phyloP scores from a whole-genome alignment of 2,888 invertebrate species.

The Nomada fucata region DNA sequence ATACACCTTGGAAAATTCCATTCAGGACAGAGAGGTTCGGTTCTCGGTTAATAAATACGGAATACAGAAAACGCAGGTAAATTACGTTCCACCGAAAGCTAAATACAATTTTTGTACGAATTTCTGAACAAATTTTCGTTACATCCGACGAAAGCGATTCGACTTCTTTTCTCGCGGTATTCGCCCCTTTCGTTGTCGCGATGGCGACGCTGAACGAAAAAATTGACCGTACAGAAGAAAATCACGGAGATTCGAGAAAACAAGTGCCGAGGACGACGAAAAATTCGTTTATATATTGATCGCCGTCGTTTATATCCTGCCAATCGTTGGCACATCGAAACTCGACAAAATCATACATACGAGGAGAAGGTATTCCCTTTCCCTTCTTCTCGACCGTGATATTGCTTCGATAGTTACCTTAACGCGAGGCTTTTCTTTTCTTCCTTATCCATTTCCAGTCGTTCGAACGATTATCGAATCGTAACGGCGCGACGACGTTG shows the following conservation, averaged over 20 bases:
- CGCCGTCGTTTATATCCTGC: conserved; percentile 29
- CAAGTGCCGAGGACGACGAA: conserved; percentile 5
- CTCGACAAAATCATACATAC: conserved; percentile 34
- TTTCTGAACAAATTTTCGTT: not conserved
- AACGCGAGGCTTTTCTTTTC: not conserved
- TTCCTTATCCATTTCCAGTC: too few relatives aligned
- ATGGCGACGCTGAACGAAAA: not conserved
- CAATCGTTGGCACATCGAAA: conserved; percentile 56
- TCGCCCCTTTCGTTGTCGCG: not conserved
- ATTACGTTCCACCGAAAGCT: conserved; percentile 1
- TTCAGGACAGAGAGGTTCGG: not conserved
- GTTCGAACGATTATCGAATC: conserved; percentile 3
- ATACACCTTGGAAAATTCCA: not conserved
- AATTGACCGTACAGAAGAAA: not conserved
- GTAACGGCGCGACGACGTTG: conserved; percentile 21
- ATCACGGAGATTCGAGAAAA: not conserved
- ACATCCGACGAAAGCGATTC: not conserved
- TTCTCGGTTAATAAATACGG: not conserved
- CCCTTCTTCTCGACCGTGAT: not conserved
- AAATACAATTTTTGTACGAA: not conserved
- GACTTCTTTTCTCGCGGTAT: not conserved
- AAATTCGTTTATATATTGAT: conserved; percentile 5
- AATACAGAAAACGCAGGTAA: not conserved
- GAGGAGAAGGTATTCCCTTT: conserved; percentile 8
- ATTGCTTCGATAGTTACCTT: conserved; percentile 34